phyloP scores from a whole-genome alignment of 2,888 invertebrate genomes.

The Drosophila atroscutellata region DNA sequence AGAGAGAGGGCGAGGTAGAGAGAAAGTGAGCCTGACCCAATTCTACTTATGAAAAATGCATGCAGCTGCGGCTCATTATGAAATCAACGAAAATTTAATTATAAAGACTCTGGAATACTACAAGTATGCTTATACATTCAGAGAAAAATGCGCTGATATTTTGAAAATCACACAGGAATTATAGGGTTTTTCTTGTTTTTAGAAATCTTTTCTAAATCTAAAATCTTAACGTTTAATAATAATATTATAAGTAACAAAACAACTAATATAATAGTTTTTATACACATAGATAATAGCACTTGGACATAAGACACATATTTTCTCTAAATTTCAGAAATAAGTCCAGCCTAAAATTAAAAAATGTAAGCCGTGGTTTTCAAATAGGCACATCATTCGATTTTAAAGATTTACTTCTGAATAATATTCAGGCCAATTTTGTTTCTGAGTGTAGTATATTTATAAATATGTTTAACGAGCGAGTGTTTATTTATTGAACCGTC shows the following conservation, averaged over 20 bases:
- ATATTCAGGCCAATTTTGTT: not conserved
- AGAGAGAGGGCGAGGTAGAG: not conserved
- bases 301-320: rapidly evolving
- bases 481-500: not conserved
- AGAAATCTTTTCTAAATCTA: not conserved
- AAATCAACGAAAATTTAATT: slow-evolving; percentile 37
- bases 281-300: not conserved
- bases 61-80: slow-evolving; percentile 25
- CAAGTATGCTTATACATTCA: not conserved
- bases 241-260: not conserved
- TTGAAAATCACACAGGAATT: not conserved
- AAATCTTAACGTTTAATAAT: not conserved
- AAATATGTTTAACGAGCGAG: not conserved
- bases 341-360: not conserved
- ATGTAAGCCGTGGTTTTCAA: not conserved
- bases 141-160: not conserved
- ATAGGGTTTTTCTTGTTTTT: not conserved
- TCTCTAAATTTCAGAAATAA: too few species aligned
- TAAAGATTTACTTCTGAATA: not conserved
- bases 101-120: not conserved
- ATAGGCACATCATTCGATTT: not conserved
- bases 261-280: not conserved
- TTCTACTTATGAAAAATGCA: slow-evolving; percentile 50
- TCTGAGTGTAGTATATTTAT: not conserved
- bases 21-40: slow-evolving; percentile 19